Conservation (phyloP, 2,888 invertebrate species). For the Eueremaeus valkanovi region DNA sequence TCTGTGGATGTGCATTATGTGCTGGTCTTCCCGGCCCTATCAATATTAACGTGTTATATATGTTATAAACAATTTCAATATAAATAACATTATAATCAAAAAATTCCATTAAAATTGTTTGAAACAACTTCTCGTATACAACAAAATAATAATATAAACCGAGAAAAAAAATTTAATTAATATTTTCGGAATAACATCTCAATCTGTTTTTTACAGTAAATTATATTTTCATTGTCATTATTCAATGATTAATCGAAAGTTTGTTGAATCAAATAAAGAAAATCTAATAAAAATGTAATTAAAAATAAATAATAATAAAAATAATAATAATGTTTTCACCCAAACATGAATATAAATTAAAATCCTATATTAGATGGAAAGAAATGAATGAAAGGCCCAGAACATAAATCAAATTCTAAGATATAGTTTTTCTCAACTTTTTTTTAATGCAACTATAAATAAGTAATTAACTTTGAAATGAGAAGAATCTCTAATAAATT, state of each 20-base stretch:
- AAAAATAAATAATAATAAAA: conserved; percentile 16
- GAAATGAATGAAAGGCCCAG: not conserved
- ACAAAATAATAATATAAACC: not conserved
- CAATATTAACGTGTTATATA: not conserved
- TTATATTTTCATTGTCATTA: conserved; percentile 9
- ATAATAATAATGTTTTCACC: conserved; percentile 14
- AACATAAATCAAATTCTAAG: conserved; percentile 27
- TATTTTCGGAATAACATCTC: conserved; percentile 1
- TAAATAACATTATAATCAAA: not conserved
- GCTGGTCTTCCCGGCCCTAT: conserved; percentile 86
- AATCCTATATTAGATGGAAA: not conserved
- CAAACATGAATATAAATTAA: conserved; percentile 34
- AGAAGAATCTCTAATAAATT: not conserved
- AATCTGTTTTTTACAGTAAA: not conserved
- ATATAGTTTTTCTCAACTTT: not conserved
- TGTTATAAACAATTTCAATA: not conserved
- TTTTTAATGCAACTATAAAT: conserved; percentile 12
- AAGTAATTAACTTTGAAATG: conserved; percentile 19
- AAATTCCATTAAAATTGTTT: not conserved
- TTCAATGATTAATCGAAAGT: conserved; percentile 30
- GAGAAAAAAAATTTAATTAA: conserved; percentile 8
- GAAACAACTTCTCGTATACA: not conserved
- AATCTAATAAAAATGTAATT: conserved; percentile 26
- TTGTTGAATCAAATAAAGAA: not conserved
- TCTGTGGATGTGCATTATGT: conserved; percentile 96